Percentiles rank a stretch among this genome's conserved stretches.
Conservation (phyloP, 2,797 vertebrate species). For the Fringilla coelebs region DNA sequence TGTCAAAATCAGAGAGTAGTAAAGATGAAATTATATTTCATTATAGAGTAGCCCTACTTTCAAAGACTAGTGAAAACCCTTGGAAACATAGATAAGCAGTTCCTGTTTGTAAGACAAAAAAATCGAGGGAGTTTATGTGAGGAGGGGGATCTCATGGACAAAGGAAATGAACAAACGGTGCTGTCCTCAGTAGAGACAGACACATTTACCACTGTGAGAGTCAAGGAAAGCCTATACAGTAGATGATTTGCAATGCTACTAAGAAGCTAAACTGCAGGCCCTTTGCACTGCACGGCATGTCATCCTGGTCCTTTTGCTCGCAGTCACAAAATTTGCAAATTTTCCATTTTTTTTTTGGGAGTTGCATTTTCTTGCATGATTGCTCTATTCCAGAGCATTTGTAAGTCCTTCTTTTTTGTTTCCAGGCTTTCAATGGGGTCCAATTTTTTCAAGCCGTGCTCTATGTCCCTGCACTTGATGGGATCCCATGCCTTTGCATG, state of each 20-base stretch:
- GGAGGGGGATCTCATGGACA: not conserved
- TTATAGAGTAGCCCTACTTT: not conserved
- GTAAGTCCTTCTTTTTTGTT: too few species aligned
- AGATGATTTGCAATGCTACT: not conserved
- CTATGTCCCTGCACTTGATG: too few species aligned
- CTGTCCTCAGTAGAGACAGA: not conserved
- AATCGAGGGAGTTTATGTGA: not conserved
- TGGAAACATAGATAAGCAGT: not conserved
- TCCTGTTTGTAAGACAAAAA: not conserved
- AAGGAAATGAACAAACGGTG: accelerated
- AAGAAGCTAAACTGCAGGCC: not conserved
- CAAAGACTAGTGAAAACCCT: not conserved
- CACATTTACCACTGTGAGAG: not conserved
- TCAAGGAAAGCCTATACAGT: not conserved
- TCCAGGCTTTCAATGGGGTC: too few species aligned
- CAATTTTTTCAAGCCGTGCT: too few species aligned
- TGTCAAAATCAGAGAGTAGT: not conserved
- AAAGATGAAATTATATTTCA: not conserved
- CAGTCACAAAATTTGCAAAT: too few species aligned
- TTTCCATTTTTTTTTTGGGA: too few species aligned
- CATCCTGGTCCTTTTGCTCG: too few species aligned
- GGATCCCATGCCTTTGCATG: too few species aligned
- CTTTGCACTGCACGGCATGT: too few species aligned
- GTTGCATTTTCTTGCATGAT: too few species aligned
- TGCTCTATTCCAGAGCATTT: too few species aligned